Evolutionary conservation across 1,140 invertebrate genomes (phyloP).

Genomic region (Palaemon carinicauda): DNA sequence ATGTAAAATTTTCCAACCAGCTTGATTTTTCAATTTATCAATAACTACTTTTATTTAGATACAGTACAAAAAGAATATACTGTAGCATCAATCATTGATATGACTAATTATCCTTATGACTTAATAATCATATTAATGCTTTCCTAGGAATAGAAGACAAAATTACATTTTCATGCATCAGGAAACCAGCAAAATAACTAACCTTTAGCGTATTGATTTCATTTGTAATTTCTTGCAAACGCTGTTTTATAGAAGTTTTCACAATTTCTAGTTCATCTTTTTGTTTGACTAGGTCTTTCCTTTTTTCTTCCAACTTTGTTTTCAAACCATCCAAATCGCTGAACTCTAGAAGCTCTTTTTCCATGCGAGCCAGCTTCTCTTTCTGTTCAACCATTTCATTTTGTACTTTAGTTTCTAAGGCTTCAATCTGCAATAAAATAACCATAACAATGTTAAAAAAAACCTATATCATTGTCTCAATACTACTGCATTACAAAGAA

Average conservation of each 20-base stretch:
- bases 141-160: background rate
- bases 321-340: constrained; percentile 67
- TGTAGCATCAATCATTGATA: too few species aligned
- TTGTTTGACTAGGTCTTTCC: constrained; percentile 66
- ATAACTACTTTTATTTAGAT: too few species aligned
- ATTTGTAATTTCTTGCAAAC: constrained; percentile 56
- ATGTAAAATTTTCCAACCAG: too few species aligned
- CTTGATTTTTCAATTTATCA: too few species aligned
- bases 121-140: background rate
- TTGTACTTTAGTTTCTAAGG: constrained; percentile 70
- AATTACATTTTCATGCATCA: background rate
- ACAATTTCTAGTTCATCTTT: constrained; percentile 65
- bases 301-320: constrained; percentile 66
- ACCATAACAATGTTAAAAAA: background rate
- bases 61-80: too few species aligned
- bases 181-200: background rate
- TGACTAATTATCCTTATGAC: too few species aligned
- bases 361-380: constrained; percentile 68
- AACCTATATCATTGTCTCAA: background rate
- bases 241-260: constrained; percentile 61
- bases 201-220: constrained; percentile 61
- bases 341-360: constrained; percentile 67
- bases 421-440: constrained; percentile 65
- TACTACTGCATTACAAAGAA: too few species aligned
- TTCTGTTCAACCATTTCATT: constrained; percentile 67